Percentiles rank a stretch among this genome's conserved stretches.
Evolutionary conservation across 2,888 invertebrate species (phyloP).

Genomic region (Auanema sp.): DNA sequence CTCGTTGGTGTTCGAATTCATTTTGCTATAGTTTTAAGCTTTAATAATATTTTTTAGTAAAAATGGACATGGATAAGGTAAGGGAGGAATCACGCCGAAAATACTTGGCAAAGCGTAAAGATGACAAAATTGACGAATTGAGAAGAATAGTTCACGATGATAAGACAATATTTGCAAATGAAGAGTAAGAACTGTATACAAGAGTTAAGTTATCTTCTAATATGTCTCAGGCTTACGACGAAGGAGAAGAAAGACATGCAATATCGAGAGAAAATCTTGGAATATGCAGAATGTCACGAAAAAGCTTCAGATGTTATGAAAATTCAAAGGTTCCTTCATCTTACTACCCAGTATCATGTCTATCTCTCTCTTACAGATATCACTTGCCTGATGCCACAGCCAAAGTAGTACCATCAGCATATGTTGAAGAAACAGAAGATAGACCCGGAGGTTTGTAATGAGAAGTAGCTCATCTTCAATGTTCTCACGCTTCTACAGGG

Average conservation of each 20-base stretch:
- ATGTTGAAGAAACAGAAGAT: conserved; percentile 54
- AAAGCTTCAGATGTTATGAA: conserved; percentile 88
- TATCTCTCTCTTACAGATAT: conserved; percentile 35
- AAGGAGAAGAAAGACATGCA: conserved; percentile 81
- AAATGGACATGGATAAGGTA: conserved; percentile 68
- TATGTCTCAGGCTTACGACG: conserved; percentile 76
- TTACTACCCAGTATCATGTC: neutral
- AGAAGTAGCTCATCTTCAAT: neutral
- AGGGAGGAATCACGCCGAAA: conserved; percentile 87
- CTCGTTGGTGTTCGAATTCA: neutral
- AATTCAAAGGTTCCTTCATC: conserved; percentile 76
- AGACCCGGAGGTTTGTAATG: conserved; percentile 16
- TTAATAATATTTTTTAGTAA: neutral
- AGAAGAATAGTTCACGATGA: conserved; percentile 94
- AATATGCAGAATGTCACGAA: conserved; percentile 92
- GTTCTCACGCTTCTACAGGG: conserved; percentile 9
- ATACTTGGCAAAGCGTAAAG: conserved; percentile 92
- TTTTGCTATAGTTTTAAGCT: neutral
- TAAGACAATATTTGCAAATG: conserved; percentile 87
- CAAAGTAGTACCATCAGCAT: conserved; percentile 37
- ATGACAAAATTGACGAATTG: conserved; percentile 90
- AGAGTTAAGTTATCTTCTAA: neutral
- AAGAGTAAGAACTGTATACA: conserved; percentile 73
- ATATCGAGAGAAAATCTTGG: conserved; percentile 85
- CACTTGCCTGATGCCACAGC: conserved; percentile 56